Base-by-base conservation (phyloP, 2,888 invertebrate species). In the Callosobruchus maculatus region DNA sequence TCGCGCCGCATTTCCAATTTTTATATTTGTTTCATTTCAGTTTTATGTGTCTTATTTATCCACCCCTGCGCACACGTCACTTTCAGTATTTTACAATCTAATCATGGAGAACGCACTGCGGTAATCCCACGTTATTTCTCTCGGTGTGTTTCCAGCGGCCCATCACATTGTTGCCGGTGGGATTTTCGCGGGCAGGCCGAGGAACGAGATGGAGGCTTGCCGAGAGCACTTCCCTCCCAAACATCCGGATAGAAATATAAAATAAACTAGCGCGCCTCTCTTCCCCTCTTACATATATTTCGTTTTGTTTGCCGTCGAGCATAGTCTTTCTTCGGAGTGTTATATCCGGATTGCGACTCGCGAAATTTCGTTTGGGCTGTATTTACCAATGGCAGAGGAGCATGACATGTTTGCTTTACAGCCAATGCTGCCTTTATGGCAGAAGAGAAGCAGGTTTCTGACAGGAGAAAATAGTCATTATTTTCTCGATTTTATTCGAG, bases 51-150 rank as follows among this genome's bases (percentile, higher is more conserved):
- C 86, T 87, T 87, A 87, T 87, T 87, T 87, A 87, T 87, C 87
- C 87, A 87, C 87, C 87, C 87, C 85, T 86, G 86, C 49, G 49
- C 86, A 85, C 85, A 87, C 87, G 87, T 87, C 87, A 87, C 87
- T 87, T 87, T 86, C 87, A 88, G 87, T 88, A 88, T 88, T 88
- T 88, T 88, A 88, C 88, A 88, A 88, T 88, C 88, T 88, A 88
- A 88, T 88, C 88, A 88, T 88, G 87, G 87, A 86, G 87, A 88
- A 88, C 87, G 87, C 87, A 88, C 87, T 87, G 85, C 83, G 84
- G 87, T 87, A 88, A 88, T 88, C 87, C 87, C 80, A 85, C 84
- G 87, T 87, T 87, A 87, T 87, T 87, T 87, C 87, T 87, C 87
- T 85, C 82, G 86, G 85, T 86, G 86, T 86, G 85, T 87, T 84